A percentile compares a stretch with the other conserved stretches of the same genome.
phyloP scores from a whole-genome alignment of 2,113 vertebrate species.

The Callipepla squamata region DNA sequence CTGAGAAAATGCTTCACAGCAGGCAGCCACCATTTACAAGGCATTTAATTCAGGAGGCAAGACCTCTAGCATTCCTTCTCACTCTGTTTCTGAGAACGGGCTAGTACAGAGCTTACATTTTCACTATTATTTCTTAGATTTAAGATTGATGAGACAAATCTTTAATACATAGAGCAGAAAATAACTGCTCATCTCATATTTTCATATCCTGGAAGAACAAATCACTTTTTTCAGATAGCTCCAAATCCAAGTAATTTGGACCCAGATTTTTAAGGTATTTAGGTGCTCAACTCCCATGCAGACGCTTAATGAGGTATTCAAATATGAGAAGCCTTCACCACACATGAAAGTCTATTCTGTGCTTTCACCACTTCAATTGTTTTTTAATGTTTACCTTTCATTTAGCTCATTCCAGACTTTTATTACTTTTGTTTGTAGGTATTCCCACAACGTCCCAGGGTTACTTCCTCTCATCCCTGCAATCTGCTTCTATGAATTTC shows the following conservation, averaged over 20 bases:
- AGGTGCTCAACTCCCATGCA: neutral
- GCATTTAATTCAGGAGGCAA: neutral
- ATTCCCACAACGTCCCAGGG: neutral
- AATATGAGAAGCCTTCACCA: neutral
- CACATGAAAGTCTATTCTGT: neutral
- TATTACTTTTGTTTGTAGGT: neutral
- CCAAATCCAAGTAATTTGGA: neutral
- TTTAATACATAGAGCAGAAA: neutral
- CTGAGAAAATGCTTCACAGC: neutral
- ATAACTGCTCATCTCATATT: neutral
- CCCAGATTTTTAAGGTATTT: neutral
- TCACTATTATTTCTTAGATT: neutral
- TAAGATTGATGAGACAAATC: neutral
- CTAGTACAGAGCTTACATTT: neutral
- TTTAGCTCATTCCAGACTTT: neutral
- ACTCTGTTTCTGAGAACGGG: neutral
- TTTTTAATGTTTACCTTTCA: neutral
- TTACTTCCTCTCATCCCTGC: neutral
- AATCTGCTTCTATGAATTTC: neutral
- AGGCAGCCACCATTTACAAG: neutral
- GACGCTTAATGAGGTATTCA: slow-evolving; percentile 17
- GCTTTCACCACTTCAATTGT: neutral
- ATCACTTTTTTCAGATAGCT: neutral
- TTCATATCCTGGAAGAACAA: neutral
- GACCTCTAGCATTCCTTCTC: neutral